Conservation (phyloP, 2,888 invertebrate species). For the Schizaphis graminum region DNA sequence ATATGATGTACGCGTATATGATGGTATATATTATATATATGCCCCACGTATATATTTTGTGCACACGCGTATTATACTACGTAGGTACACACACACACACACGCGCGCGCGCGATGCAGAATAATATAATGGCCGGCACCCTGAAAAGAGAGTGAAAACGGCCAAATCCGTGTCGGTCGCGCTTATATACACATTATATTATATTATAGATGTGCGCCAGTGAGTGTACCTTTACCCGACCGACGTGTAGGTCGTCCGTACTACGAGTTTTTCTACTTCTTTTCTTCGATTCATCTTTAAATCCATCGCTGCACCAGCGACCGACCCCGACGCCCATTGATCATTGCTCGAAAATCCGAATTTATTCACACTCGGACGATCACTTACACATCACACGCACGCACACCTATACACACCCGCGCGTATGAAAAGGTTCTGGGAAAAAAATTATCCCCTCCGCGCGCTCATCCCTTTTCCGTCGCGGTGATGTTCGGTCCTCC, state of each 20-base stretch:
- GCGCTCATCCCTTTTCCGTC: slow-evolving; percentile 19
- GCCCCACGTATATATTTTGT: neutral
- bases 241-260: neutral
- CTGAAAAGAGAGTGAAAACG: slow-evolving; percentile 6
- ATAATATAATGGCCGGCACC: neutral
- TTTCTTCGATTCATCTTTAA: neutral
- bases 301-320: neutral
- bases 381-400: neutral
- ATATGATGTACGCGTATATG: neutral
- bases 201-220: no score
- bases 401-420: neutral
- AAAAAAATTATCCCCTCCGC: slow-evolving; percentile 4
- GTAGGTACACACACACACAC: neutral
- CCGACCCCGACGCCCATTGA: slow-evolving; percentile 1
- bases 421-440: neutral
- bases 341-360: slow-evolving; percentile 55
- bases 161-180: slow-evolving; percentile 4
- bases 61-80: neutral
- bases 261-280: neutral
- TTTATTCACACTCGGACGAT: slow-evolving; percentile 62
- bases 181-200: neutral
- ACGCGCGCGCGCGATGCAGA: neutral
- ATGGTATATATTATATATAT: neutral
- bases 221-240: neutral
- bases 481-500: neutral